Evolutionary conservation across 2,113 vertebrate genomes (phyloP).

Genomic region (Chloebia gouldiae): DNA sequence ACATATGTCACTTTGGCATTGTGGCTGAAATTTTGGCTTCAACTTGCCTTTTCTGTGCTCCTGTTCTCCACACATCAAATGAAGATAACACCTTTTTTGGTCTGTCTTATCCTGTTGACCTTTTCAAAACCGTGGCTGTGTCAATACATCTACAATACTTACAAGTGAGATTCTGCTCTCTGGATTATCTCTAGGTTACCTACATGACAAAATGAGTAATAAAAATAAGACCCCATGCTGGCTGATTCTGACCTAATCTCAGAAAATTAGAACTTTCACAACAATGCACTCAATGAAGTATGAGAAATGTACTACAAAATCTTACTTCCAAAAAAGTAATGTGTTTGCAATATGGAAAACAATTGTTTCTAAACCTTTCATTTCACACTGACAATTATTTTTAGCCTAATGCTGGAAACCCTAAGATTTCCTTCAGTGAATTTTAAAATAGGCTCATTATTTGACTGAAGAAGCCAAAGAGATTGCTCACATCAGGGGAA

Average conservation of each 20-base stretch:
- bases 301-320: background rate
- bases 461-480: slow-evolving; percentile 5
- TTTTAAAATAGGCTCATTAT: slow-evolving; percentile 17
- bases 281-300: background rate
- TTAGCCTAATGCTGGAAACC: background rate
- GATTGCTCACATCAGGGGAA: background rate
- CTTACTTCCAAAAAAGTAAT: background rate
- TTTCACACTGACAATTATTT: background rate
- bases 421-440: background rate
- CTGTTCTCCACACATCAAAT: background rate
- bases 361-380: background rate
- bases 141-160: background rate
- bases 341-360: background rate
- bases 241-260: background rate
- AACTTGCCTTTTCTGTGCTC: background rate
- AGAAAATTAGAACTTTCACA: background rate
- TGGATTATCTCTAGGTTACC: background rate
- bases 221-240: background rate
- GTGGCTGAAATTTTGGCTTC: background rate
- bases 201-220: background rate
- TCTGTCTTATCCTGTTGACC: background rate
- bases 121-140: background rate
- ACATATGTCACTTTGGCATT: background rate
- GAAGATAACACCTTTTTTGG: background rate
- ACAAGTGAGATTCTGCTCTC: background rate